phyloP scores from a whole-genome alignment of 2,888 invertebrate genomes.

The Dryadula phaetusa region DNA sequence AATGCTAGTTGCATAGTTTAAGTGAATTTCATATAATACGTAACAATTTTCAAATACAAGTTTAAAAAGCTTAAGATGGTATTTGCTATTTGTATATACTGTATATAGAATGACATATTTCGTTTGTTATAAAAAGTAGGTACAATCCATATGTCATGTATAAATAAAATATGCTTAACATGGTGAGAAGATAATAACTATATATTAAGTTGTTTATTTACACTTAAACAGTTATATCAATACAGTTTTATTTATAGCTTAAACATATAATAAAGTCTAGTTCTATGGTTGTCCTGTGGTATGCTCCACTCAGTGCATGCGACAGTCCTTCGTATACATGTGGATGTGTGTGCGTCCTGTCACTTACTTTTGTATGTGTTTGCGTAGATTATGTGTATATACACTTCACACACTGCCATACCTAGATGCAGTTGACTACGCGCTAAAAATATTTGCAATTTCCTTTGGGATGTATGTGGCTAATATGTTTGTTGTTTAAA shows the following conservation, averaged over 20 bases:
- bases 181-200: not conserved
- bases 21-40: not conserved
- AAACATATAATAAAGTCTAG: constrained; percentile 25
- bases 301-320: constrained; percentile 52
- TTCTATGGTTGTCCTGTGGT: constrained; percentile 42
- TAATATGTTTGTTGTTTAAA: constrained; percentile 42
- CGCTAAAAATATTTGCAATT: constrained; percentile 67
- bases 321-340: constrained; percentile 61
- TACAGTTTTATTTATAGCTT: not conserved
- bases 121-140: no score
- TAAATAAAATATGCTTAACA: not conserved
- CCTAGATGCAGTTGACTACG: constrained; percentile 55
- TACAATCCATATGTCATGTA: no score
- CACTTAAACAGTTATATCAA: not conserved
- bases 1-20: not conserved
- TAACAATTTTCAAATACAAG: no score
- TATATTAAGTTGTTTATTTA: not conserved
- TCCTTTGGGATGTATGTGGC: constrained; percentile 57
- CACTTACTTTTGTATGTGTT: constrained; percentile 54
- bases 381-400: constrained; percentile 54
- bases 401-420: constrained; percentile 50
- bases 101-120: no score
- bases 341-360: constrained; percentile 56
- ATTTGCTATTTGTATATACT: no score
- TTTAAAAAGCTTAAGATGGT: no score